These are phyloP conservation scores for Cephalopterus ornatus DNA, from an alignment of 2,113 vertebrate species.

Conservation along the genomic window DNA sequence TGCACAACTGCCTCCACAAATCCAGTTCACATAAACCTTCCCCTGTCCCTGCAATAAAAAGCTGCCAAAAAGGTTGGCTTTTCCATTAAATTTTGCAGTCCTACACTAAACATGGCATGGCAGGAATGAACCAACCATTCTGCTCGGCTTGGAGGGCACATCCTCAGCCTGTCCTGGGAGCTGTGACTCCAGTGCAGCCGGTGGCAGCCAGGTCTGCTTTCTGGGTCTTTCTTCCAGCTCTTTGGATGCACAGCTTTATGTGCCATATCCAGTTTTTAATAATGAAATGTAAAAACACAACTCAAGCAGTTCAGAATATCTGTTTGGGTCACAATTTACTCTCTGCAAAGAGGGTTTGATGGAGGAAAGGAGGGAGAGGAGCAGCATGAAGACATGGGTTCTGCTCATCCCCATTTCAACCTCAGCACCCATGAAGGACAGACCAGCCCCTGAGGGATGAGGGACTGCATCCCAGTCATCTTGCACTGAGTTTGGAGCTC, in stretches of 20 bases:
- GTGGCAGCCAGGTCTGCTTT: background rate
- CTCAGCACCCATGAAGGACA: accelerated
- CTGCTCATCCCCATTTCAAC: background rate
- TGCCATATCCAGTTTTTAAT: background rate
- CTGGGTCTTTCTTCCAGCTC: background rate
- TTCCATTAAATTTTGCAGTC: background rate
- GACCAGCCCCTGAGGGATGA: background rate
- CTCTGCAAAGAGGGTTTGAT: background rate
- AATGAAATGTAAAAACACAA: background rate
- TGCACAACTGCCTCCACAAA: background rate
- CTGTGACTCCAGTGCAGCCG: background rate
- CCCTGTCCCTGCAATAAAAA: background rate
- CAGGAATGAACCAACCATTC: background rate
- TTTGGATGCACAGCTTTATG: background rate
- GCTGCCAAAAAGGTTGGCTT: background rate
- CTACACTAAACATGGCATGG: background rate
- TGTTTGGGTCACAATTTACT: background rate
- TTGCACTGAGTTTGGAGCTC: background rate
- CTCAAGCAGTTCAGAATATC: background rate
- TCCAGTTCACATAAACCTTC: background rate
- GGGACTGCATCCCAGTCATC: background rate
- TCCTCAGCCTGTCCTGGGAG: background rate
- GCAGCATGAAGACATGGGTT: background rate
- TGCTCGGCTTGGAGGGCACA: background rate
- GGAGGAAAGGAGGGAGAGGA: background rate